Base-by-base conservation (phyloP, 2,888 invertebrate genomes). In the Drosophila birchii region DNA sequence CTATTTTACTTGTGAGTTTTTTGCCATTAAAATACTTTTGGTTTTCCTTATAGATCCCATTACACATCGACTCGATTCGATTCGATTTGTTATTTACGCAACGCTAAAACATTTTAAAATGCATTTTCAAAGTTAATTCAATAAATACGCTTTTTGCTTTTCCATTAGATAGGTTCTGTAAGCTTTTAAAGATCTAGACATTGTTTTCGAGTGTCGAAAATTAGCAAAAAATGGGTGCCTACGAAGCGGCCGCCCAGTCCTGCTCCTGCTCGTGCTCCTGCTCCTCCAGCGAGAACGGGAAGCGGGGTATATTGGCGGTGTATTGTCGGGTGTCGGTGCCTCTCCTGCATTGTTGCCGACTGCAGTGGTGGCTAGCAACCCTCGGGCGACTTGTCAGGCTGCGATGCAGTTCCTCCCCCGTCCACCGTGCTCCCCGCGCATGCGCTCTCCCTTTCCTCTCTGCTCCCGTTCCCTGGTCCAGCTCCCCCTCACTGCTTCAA, bases 71-170 rank as follows among this genome's bases (percentile, higher is more conserved):
- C 51, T 51, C 34, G 51, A 51, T 53, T 61, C 18, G 38, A 43
- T 51, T 51, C 51, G 51, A 51, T 43, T 59, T 45, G 75, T 78
- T 82, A 77, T 54, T 54, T 61, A 78, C 73, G 79, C 83, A 88
- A 81, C 82, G 83, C 81, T 89, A 80, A 90, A 90, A 89, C 84
- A 88, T 89, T 87, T 86, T 81, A 89, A 90, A 88, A 87, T 89
- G 84, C 89, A 84, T 87, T 85, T 88, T 80, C 88, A 89, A 90
- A 84, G 80, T 78, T 84, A 76, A 77, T 82, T 75, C 61, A 75
- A 75, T 73, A 54, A 74, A 74, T 73, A 74, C 53, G 57, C 60
- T 61, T 47, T 41, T 54, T 60, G 53, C 44, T 71, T 71, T 60
- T 71, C 45, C 61, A 75, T 64, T 60, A 67, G 44, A 54, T 88